Conservation (phyloP, 2,113 vertebrate species). For the Entelurus aequoreus region DNA sequence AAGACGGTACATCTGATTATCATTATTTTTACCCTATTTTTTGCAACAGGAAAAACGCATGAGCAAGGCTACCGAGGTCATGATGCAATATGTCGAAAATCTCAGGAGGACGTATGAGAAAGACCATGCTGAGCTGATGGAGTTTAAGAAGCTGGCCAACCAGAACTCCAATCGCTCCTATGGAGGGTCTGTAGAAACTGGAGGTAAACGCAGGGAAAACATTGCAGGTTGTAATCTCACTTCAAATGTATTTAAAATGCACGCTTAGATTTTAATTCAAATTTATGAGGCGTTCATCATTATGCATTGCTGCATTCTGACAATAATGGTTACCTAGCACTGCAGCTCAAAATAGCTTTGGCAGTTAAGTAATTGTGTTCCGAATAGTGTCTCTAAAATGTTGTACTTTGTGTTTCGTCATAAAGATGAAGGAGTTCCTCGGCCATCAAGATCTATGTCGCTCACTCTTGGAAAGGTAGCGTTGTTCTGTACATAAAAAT, state of each 20-base stretch:
- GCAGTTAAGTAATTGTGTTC: too few relatives aligned
- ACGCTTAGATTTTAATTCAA: too few relatives aligned
- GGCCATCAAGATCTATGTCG: slow-evolving; percentile 88
- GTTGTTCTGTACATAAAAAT: not conserved
- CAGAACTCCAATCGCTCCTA: slow-evolving; percentile 94
- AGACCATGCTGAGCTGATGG: slow-evolving; percentile 92
- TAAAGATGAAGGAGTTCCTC: slow-evolving; percentile 91
- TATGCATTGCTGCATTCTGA: too few relatives aligned
- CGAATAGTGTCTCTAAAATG: not conserved
- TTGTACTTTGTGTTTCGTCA: slow-evolving; percentile 9
- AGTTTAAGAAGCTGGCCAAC: slow-evolving; percentile 96
- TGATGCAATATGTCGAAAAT: slow-evolving; percentile 99
- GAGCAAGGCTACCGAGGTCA: slow-evolving; percentile 96
- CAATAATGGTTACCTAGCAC: too few relatives aligned
- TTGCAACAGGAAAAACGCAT: slow-evolving; percentile 88
- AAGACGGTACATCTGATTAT: too few relatives aligned
- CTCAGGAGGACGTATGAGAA: slow-evolving; percentile 96
- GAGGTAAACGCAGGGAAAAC: slow-evolving; percentile 44
- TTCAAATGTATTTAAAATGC: not conserved
- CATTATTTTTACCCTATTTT: not conserved
- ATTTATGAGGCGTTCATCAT: too few relatives aligned
- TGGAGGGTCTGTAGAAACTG: slow-evolving; percentile 77
- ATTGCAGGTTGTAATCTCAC: not conserved
- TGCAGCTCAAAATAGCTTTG: too few relatives aligned
- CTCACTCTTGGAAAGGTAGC: slow-evolving; percentile 93